Conservation (phyloP, 2,797 vertebrate species). For the Acanthurus tractus region DNA sequence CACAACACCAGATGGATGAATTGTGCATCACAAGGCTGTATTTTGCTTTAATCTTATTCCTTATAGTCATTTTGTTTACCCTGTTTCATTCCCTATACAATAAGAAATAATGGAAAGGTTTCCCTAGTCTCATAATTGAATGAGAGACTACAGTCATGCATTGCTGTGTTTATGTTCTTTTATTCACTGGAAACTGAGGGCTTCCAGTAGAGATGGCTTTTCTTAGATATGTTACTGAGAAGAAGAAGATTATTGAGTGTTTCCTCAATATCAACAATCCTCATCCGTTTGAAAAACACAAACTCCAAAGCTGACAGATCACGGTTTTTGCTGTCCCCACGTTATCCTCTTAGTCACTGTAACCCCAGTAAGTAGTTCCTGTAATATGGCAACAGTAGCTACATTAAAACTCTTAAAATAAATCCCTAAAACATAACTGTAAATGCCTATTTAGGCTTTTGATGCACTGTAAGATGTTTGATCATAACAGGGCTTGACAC, state of each 20-base stretch:
- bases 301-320: background rate
- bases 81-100: background rate
- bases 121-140: background rate
- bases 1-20: background rate
- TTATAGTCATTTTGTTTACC: background rate
- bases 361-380: background rate
- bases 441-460: background rate
- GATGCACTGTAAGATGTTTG: too few relatives aligned
- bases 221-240: background rate
- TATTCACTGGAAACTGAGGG: background rate
- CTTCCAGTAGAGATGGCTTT: constrained; percentile 10
- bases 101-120: constrained; percentile 22
- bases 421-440: background rate
- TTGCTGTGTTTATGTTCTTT: background rate
- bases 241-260: background rate
- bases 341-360: background rate
- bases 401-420: background rate
- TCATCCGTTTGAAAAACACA: background rate
- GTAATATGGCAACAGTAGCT: background rate
- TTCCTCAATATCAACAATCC: background rate
- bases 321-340: background rate
- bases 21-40: background rate
- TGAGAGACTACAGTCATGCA: background rate
- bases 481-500: background rate
- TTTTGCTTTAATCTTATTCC: background rate